Percentiles rank a stretch among this genome's conserved stretches.
Evolutionary conservation across 1,140 invertebrate genomes (phyloP).

Genomic region (Fragariocoptes setiger): DNA sequence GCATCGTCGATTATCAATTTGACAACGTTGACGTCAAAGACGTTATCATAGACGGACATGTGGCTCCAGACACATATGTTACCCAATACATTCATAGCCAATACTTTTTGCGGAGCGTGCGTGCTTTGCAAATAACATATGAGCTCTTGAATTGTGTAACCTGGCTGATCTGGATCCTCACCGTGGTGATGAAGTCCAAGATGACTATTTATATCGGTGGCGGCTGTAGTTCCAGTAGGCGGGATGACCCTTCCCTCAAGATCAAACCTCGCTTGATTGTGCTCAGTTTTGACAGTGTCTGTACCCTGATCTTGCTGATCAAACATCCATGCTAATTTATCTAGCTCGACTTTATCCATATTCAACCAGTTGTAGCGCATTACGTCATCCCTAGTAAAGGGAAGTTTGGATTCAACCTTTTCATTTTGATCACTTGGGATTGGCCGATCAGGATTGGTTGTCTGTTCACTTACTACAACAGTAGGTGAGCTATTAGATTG

Average conservation of each 20-base stretch:
- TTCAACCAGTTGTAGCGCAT: constrained; percentile 7
- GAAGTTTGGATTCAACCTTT: neutral
- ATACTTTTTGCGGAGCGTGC: constrained; percentile 7
- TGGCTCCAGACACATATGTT: constrained; percentile 7
- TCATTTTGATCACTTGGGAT: neutral
- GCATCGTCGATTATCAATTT: constrained; percentile 3
- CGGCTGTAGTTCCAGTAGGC: neutral
- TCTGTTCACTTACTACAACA: too few relatives aligned
- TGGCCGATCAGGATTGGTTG: too few relatives aligned
- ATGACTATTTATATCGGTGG: constrained; percentile 5
- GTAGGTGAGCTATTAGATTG: too few relatives aligned
- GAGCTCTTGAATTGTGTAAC: constrained; percentile 10
- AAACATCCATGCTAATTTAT: constrained; percentile 10
- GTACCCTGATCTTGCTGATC: neutral
- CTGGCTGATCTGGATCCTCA: constrained; percentile 8
- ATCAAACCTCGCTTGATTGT: constrained; percentile 8
- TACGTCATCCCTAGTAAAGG: constrained; percentile 2
- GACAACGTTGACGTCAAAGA: constrained; percentile 3
- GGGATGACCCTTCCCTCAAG: constrained; percentile 8
- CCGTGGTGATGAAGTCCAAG: constrained; percentile 10
- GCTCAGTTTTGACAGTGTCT: neutral
- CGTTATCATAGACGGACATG: constrained; percentile 5
- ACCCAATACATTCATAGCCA: constrained; percentile 8
- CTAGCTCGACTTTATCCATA: constrained; percentile 9
- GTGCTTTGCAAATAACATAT: constrained; percentile 7